phyloP scores from a whole-genome alignment of 2,113 vertebrate genomes.

The Phocoena sinus region DNA sequence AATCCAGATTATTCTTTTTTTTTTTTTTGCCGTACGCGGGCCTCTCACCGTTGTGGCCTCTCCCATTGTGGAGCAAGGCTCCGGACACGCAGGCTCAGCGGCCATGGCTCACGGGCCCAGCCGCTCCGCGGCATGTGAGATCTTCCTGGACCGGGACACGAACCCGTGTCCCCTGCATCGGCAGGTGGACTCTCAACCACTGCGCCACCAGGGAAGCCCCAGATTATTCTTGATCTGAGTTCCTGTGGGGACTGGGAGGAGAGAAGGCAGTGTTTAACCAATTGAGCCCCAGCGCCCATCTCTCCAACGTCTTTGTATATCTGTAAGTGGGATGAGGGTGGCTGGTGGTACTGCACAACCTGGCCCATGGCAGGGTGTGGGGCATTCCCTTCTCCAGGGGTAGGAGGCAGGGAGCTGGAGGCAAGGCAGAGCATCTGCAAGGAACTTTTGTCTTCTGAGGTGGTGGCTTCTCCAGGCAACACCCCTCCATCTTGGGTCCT shows the following conservation, averaged over 20 bases:
- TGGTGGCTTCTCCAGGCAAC: neutral
- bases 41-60: too few species aligned
- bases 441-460: conserved; percentile 19
- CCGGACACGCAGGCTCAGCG: too few species aligned
- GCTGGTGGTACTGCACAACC: neutral
- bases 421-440: neutral
- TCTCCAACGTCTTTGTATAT: neutral
- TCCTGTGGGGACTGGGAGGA: neutral
- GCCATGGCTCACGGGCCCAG: too few species aligned
- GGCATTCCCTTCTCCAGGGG: neutral
- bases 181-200: too few species aligned
- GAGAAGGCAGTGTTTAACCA: neutral
- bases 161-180: too few species aligned
- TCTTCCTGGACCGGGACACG: too few species aligned
- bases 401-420: neutral
- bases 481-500: neutral
- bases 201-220: too few species aligned
- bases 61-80: too few species aligned
- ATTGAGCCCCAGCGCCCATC: neutral
- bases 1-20: neutral
- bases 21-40: too few species aligned
- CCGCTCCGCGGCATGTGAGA: too few species aligned
- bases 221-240: neutral
- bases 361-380: neutral
- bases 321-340: neutral